These are phyloP conservation scores for Habropoda laboriosa DNA, from an alignment of 1,140 invertebrate genomes.

Conservation along the genomic window DNA sequence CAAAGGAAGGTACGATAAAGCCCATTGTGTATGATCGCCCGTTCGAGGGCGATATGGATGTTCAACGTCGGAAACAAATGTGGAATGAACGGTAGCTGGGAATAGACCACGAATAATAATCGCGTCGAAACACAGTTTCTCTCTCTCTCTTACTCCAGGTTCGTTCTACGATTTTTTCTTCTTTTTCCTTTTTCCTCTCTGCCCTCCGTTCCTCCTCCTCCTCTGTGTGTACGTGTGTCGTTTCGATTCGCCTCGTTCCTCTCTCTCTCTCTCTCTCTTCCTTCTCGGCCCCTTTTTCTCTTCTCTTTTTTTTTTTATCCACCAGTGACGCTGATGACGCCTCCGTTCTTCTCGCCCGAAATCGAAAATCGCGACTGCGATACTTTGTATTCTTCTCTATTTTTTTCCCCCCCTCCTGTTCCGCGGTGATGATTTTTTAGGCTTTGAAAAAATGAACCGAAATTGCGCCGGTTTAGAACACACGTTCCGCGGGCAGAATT, in stretches of 20 bases:
- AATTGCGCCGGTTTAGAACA: not conserved
- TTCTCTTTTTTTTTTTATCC: not conserved
- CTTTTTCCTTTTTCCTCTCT: no score
- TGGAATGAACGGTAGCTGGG: slow-evolving; percentile 59
- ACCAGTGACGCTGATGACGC: slow-evolving; percentile 31
- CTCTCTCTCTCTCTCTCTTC: not conserved
- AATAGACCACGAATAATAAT: slow-evolving; percentile 63
- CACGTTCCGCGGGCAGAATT: not conserved
- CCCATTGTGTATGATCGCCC: slow-evolving; percentile 75
- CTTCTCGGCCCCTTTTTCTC: not conserved
- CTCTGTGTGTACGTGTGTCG: slow-evolving; percentile 6
- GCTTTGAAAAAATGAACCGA: not conserved
- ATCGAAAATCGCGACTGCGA: slow-evolving; percentile 18
- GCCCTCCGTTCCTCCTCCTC: not conserved
- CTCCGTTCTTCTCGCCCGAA: slow-evolving; percentile 24
- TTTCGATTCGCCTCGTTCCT: slow-evolving; percentile 11
- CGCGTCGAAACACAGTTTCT: slow-evolving; percentile 62
- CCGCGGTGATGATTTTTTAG: no score
- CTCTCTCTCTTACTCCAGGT: slow-evolving; percentile 3
- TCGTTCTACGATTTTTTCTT: not conserved
- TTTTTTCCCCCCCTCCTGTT: no score
- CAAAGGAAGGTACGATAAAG: slow-evolving; percentile 76
- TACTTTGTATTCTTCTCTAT: not conserved
- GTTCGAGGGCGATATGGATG: slow-evolving; percentile 67
- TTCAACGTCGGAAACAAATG: slow-evolving; percentile 67